Base-by-base conservation (phyloP, 1,140 invertebrate species). In the Metaphire vulgaris region DNA sequence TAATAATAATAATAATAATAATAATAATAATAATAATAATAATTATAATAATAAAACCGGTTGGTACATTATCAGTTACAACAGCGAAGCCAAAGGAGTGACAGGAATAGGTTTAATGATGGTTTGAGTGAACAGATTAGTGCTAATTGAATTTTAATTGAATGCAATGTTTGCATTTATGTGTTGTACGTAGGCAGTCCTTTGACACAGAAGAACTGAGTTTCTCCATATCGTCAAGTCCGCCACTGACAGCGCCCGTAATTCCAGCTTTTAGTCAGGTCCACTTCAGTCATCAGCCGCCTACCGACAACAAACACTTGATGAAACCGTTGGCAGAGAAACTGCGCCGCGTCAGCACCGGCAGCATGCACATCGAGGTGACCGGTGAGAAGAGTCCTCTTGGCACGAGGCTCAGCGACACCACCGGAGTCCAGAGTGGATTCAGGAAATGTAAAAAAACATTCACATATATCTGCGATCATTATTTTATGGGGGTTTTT, bases 271-370 rank as follows among this genome's bases (percentile, higher is more conserved):
- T 67, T 2, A 77, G 79, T 29, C 80, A 81, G n/a, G 79, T 78
- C 67, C 79, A 83, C 72, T 83, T 83, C 73, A 82, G 81, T 64
- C 80, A 83, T n/a, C 82, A 81, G 15, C 83, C 82, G 6, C 79
- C 79, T 34, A 71, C 79, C 15, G 81, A 84, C 76, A 75, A 79
- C 12, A 81, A 79, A 26, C 79, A 76, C 69, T 74, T 85, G n/a
- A 80, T 84, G 69, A 85, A 85, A 77, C 84, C 84, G 1, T 78
- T 82, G 26, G 81, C 81, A 14, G 83, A 85, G 67, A 83, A 84
- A 67, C 65, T 81, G 31, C 78, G 86, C 0, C 81, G 86, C 41
- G 86, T 88, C 68, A 87, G 86, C 79, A 85, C 86, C 1, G 83
- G 84, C 16, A 83, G 84, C 77, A 86, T 86, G 80, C 82, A 82